Percentiles rank a stretch among this genome's conserved stretches.
These are phyloP conservation scores for Petrocephalus zakoni DNA, from an alignment of 2,113 vertebrate species.

Conservation along the genomic window DNA sequence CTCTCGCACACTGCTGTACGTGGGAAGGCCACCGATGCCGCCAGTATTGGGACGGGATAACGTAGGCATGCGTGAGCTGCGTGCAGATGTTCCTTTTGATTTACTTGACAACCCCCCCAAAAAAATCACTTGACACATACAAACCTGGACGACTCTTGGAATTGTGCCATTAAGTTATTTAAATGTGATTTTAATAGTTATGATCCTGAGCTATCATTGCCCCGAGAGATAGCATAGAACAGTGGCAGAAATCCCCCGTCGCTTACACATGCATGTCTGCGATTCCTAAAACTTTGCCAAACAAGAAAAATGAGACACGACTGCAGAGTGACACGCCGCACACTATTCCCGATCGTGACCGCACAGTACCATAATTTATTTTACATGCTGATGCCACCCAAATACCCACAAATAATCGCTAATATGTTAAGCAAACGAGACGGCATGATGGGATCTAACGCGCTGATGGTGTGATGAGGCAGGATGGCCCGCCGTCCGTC, in stretches of 20 bases:
- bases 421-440: neutral
- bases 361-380: neutral
- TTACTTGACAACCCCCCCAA: no score
- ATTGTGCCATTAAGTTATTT: neutral
- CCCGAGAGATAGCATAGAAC: neutral
- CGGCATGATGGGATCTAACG: neutral
- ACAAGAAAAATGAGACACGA: neutral
- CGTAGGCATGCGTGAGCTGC: neutral
- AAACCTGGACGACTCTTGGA: neutral
- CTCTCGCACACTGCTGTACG: neutral
- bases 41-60: neutral
- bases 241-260: neutral
- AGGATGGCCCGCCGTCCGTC: neutral
- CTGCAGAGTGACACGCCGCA: neutral
- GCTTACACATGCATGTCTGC: neutral
- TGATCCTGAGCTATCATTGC: neutral
- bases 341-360: neutral
- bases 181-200: neutral
- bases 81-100: no score
- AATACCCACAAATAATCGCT: neutral
- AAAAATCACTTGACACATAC: no score
- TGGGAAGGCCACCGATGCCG: neutral
- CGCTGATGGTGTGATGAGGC: neutral
- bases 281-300: neutral
- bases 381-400: neutral